Evolutionary conservation across 2,797 vertebrate genomes (phyloP).

Genomic region (Tiaroga cobitis): DNA sequence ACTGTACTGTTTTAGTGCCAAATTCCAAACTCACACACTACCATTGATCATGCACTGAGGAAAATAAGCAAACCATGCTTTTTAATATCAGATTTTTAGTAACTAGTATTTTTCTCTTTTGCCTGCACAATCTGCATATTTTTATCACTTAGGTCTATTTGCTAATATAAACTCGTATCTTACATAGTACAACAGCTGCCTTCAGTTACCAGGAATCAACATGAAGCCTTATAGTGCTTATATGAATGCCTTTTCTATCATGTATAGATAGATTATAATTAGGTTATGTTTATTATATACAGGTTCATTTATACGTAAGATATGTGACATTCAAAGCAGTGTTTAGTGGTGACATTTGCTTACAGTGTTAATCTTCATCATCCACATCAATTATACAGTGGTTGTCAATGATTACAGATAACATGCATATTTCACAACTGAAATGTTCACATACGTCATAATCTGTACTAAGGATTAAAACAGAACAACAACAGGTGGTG

Average conservation of each 20-base stretch:
- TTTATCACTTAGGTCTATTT: constrained; percentile 29
- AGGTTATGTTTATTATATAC: constrained; percentile 30
- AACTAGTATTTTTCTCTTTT: constrained; percentile 37
- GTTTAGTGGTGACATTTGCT: constrained; percentile 19
- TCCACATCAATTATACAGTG: constrained; percentile 26
- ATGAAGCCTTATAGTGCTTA: constrained; percentile 45
- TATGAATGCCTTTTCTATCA: constrained; percentile 48
- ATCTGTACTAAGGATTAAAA: constrained; percentile 39
- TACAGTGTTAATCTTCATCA: constrained; percentile 20
- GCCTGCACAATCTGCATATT: constrained; percentile 29
- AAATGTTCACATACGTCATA: constrained; percentile 20
- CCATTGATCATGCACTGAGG: neutral
- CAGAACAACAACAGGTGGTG: constrained; percentile 47
- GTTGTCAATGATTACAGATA: constrained; percentile 26
- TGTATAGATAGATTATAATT: constrained; percentile 5
- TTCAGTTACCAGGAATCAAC: constrained; percentile 40
- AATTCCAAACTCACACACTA: constrained; percentile 6
- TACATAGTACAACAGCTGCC: constrained; percentile 44
- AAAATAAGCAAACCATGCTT: constrained; percentile 17
- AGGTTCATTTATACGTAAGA: constrained; percentile 30
- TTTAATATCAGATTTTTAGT: constrained; percentile 43
- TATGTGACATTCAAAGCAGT: constrained; percentile 14
- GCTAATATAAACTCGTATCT: constrained; percentile 18
- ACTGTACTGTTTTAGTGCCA: constrained; percentile 40
- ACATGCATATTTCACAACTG: constrained; percentile 21